These are phyloP conservation scores for Cranoglanis bouderius DNA, from an alignment of 2,113 vertebrate species.

Conservation along the genomic window DNA sequence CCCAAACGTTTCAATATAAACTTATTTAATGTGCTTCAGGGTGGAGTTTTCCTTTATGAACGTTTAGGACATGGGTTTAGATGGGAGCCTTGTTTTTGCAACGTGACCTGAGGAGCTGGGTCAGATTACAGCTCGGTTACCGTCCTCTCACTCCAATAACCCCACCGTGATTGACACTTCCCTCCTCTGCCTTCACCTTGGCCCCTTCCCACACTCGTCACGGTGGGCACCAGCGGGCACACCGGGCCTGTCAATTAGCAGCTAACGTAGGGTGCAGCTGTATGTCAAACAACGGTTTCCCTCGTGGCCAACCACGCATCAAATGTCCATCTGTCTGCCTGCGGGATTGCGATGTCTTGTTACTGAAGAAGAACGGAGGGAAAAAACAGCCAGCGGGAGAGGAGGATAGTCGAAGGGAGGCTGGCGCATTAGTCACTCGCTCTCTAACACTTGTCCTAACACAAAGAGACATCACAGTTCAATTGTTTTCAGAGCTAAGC, in stretches of 20 bases:
- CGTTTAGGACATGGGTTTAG: background rate
- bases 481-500: constrained; percentile 71
- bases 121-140: constrained; percentile 67
- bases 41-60: background rate
- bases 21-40: background rate
- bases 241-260: constrained; percentile 80
- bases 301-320: constrained; percentile 66
- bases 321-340: constrained; percentile 68
- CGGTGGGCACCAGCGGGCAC: constrained; percentile 62
- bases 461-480: constrained; percentile 75
- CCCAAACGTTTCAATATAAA: background rate
- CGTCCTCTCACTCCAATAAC: constrained; percentile 70
- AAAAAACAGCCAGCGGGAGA: constrained; percentile 59
- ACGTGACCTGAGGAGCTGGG: constrained; percentile 60
- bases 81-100: background rate
- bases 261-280: constrained; percentile 72
- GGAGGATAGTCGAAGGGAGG: constrained; percentile 68
- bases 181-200: constrained; percentile 75
- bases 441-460: constrained; percentile 73
- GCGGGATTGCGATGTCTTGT: constrained; percentile 65
- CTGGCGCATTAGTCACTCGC: constrained; percentile 74
- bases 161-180: constrained; percentile 77
- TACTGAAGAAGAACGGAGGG: constrained; percentile 60
- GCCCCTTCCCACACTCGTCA: constrained; percentile 72
- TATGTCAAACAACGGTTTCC: constrained; percentile 68